These are phyloP conservation scores for Felis chaus DNA, from an alignment of 2,113 vertebrate genomes.

Conservation along the genomic window DNA sequence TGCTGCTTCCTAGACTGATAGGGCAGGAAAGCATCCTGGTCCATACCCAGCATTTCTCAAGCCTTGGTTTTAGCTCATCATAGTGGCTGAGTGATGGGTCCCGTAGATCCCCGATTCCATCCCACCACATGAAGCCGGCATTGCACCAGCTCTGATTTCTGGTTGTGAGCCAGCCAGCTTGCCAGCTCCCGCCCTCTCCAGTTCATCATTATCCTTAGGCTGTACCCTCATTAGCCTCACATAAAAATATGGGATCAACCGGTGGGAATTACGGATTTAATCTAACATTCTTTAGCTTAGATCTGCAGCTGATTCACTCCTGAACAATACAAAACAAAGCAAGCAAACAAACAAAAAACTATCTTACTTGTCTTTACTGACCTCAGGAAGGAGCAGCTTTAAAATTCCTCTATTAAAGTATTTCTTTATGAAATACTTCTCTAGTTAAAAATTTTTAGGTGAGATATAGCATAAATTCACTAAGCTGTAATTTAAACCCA, in stretches of 20 bases:
- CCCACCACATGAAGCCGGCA: not conserved
- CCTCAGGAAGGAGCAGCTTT: not conserved
- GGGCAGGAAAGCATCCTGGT: not conserved
- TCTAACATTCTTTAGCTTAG: not conserved
- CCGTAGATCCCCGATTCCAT: not conserved
- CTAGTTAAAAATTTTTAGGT: not conserved
- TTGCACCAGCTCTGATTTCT: not conserved
- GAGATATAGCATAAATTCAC: not conserved
- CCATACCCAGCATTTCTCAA: not conserved
- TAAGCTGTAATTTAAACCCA: not conserved
- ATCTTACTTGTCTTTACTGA: not conserved
- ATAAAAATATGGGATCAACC: not conserved
- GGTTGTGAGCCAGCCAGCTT: not conserved
- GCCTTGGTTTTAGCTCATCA: not conserved
- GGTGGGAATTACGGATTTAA: not conserved
- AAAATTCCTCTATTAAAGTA: not conserved
- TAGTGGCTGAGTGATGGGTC: not conserved
- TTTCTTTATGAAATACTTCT: conserved; percentile 31
- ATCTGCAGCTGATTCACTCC: not conserved
- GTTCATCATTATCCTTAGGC: not conserved
- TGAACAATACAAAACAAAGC: not conserved
- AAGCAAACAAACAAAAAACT: not conserved
- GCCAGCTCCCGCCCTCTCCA: no score
- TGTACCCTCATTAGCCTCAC: not conserved
- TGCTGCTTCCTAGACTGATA: not conserved